A percentile compares a stretch with the other conserved stretches of the same genome.
These are phyloP conservation scores for Agriopis aurantiaria DNA, from an alignment of 2,888 invertebrate species.

Conservation along the genomic window DNA sequence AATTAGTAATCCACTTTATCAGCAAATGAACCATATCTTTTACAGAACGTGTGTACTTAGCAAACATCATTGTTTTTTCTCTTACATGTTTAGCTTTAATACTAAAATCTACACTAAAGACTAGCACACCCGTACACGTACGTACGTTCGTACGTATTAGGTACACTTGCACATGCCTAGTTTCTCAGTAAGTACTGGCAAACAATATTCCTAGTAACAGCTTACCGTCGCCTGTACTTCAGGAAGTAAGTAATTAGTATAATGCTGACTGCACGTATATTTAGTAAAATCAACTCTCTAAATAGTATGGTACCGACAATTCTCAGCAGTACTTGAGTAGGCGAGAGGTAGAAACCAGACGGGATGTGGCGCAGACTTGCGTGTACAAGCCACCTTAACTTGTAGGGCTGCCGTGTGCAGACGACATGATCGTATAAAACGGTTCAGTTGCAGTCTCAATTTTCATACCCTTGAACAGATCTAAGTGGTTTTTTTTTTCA, in stretches of 20 bases:
- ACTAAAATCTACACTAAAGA: not conserved
- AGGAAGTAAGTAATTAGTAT: conserved; percentile 39
- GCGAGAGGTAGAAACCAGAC: conserved; percentile 60
- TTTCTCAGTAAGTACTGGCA: conserved; percentile 5
- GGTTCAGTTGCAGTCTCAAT: too few species aligned
- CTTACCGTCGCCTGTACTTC: conserved; percentile 12
- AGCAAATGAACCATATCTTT: too few species aligned
- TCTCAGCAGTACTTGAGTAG: conserved; percentile 57
- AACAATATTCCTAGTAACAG: conserved; percentile 29
- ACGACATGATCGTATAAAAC: not conserved
- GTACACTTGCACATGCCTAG: not conserved
- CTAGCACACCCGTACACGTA: not conserved
- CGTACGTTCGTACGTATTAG: not conserved
- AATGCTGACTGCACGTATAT: conserved; percentile 41
- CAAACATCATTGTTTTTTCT: not conserved
- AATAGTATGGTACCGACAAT: conserved; percentile 55
- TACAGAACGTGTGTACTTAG: too few species aligned
- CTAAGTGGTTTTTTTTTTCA: too few species aligned
- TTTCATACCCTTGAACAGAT: not conserved
- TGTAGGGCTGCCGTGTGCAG: conserved; percentile 37
- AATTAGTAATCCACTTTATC: too few species aligned
- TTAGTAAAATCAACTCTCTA: conserved; percentile 52
- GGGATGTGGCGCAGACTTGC: conserved; percentile 56
- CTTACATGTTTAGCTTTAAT: not conserved
- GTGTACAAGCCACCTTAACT: conserved; percentile 47